A percentile compares a stretch with the other conserved stretches of the same genome.
Evolutionary conservation across 2,797 vertebrate species (phyloP).

Genomic region (Sciaenops ocellatus): DNA sequence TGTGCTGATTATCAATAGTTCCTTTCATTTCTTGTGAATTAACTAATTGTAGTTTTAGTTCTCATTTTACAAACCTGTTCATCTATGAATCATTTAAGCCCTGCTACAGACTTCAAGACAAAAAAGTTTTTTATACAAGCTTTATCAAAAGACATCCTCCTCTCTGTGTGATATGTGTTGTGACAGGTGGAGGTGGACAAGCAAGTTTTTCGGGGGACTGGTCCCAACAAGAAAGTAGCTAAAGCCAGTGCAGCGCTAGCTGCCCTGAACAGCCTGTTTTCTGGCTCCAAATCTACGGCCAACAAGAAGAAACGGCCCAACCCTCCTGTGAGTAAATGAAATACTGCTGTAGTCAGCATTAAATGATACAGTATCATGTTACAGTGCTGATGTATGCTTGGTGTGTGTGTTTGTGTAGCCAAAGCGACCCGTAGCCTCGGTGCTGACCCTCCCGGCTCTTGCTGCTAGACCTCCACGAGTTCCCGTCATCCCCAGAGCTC

Average conservation of each 20-base stretch:
- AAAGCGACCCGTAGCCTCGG: conserved; percentile 62
- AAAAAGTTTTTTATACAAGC: not conserved
- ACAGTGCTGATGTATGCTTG: not conserved
- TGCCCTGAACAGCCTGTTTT: conserved; percentile 94
- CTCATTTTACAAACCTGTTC: not conserved
- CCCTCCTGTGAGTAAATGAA: conserved; percentile 82
- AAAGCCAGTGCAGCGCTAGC: conserved; percentile 94
- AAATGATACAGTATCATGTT: rapidly evolving
- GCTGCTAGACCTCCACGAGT: conserved; percentile 86
- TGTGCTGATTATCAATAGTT: not conserved
- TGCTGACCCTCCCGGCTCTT: conserved; percentile 86
- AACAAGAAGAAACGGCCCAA: conserved; percentile 93
- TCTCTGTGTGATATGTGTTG: conserved; percentile 5
- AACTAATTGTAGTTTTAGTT: not conserved
- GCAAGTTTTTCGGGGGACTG: conserved; percentile 92
- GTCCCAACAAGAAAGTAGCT: conserved; percentile 96
- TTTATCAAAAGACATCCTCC: not conserved
- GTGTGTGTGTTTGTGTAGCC: conserved; percentile 51
- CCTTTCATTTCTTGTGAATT: not conserved
- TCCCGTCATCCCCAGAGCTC: conserved; percentile 88
- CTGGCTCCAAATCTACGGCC: conserved; percentile 88
- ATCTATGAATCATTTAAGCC: not conserved
- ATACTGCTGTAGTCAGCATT: no score
- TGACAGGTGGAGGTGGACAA: conserved; percentile 94
- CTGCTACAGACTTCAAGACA: not conserved